Evolutionary conservation across 1,140 invertebrate genomes (phyloP).

Genomic region (Melipona quadrifasciata): DNA sequence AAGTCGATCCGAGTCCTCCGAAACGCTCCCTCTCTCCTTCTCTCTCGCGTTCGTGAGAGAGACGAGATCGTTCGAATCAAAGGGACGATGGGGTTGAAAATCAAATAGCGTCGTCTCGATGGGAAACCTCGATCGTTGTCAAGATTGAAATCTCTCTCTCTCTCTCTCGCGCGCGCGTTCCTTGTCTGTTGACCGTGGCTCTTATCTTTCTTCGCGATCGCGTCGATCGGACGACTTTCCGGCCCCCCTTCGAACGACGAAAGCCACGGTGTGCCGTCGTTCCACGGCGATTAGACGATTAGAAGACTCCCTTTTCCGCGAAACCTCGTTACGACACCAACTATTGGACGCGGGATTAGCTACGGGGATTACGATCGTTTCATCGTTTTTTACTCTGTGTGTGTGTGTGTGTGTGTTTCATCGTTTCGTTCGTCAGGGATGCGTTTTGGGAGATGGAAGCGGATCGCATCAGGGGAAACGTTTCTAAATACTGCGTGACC

Average conservation of each 20-base stretch:
- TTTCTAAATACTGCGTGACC: slow-evolving; percentile 5
- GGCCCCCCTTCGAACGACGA: slow-evolving; percentile 15
- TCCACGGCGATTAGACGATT: slow-evolving; percentile 63
- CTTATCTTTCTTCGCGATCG: slow-evolving; percentile 50
- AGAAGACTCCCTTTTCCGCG: slow-evolving; percentile 30
- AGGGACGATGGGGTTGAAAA: slow-evolving; percentile 73
- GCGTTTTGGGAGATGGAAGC: neutral
- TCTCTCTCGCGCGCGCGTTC: too few species aligned
- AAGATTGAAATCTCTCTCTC: slow-evolving; percentile 50
- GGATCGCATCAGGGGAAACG: neutral
- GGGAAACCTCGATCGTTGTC: slow-evolving; percentile 40
- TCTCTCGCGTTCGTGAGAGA: neutral
- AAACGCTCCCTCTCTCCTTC: neutral
- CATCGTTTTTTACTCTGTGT: neutral
- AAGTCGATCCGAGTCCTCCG: slow-evolving; percentile 60
- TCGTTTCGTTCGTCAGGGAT: neutral
- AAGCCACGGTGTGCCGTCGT: slow-evolving; percentile 28
- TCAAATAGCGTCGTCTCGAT: slow-evolving; percentile 66
- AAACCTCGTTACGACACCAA: slow-evolving; percentile 49
- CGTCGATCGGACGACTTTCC: slow-evolving; percentile 47
- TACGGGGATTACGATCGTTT: slow-evolving; percentile 33
- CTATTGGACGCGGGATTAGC: slow-evolving; percentile 55
- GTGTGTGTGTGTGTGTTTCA: too few species aligned
- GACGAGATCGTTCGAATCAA: slow-evolving; percentile 33
- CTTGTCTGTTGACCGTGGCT: slow-evolving; percentile 17